These are phyloP conservation scores for Nomada lathburiana DNA, from an alignment of 2,888 invertebrate genomes.

Conservation along the genomic window DNA sequence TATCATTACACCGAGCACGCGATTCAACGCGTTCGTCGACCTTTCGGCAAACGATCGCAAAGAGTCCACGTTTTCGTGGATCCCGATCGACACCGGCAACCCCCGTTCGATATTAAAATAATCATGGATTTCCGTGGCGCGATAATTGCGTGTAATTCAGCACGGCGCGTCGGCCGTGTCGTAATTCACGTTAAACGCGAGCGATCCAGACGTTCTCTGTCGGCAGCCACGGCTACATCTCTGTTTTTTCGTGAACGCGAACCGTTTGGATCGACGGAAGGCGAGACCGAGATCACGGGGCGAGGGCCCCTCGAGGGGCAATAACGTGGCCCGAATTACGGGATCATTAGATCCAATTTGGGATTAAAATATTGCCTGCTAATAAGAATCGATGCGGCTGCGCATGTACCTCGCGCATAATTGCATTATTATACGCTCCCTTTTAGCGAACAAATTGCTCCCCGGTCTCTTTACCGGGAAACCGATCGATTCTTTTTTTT, in stretches of 20 bases:
- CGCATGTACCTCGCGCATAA: constrained; percentile 73
- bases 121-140: constrained; percentile 35
- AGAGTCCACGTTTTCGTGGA: constrained; percentile 7
- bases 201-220: constrained; percentile 8
- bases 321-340: constrained; percentile 72
- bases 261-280: constrained; percentile 35
- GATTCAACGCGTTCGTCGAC: background rate
- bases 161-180: background rate
- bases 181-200: constrained; percentile 35
- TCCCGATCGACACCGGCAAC: too few relatives aligned
- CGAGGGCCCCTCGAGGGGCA: constrained; percentile 45
- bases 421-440: constrained; percentile 80
- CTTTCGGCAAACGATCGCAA: background rate
- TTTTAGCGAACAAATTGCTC: constrained; percentile 74
- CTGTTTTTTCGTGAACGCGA: constrained; percentile 37
- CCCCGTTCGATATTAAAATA: constrained; percentile 39
- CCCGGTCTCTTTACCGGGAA: constrained; percentile 49
- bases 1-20: too few relatives aligned
- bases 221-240: constrained; percentile 4
- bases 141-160: constrained; percentile 44
- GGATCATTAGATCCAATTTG: constrained; percentile 78
- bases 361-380: constrained; percentile 83
- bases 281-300: constrained; percentile 15
- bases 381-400: constrained; percentile 78
- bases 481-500: constrained; percentile 18